Base-by-base conservation (phyloP, 2,888 invertebrate genomes). In the Euplagia quadripunctaria region DNA sequence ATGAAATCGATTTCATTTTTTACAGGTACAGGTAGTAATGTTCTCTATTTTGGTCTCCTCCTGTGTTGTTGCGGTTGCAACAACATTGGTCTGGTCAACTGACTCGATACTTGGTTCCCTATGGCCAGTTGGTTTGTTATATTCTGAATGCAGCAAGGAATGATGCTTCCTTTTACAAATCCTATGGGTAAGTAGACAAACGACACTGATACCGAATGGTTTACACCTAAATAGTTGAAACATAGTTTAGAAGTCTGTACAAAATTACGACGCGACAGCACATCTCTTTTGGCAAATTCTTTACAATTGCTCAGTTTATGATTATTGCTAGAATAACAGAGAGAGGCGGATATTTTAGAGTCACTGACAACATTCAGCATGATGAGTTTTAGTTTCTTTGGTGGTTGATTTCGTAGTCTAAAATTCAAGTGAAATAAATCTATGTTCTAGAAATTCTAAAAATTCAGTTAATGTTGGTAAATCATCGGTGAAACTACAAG, bases 121-220 rank as follows among this genome's bases (percentile, higher is more conserved):
- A 20, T 61, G 2, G 61, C 17, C 20, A n/a, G 20, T 61, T 61
- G 61, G 20, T 61, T 61, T n/a, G 20, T n/a, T 9, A 20, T 20
- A n/a, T 41, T 68, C 43, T 17, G 68, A 42, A 68, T 68, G 68
- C 20, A 68, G 31, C 17, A 68, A 42, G n/a, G 68, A 42, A 16
- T 68, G 58, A 42, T 68, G 68, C 20, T 68, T 68, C 14, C 41
- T 55, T 52, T 58, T 58, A 58, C 68, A 68, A 17, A 68, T 20
- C 9, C 16, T 31, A 58, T 55, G 55, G 3, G 55, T 52, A n/a
- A 17, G 68, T 58, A 42, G 68, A 6, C 58, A 58, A 6, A 42
- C 42, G 52, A 42, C 68, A 68, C 12, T 17, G 17, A 43, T 49
- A 68, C 68, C 9, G 68, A 58, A 58, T 68, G 68, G 58, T 58